These are phyloP conservation scores for Thamnaconus septentrionalis DNA, from an alignment of 2,113 vertebrate species.

Conservation along the genomic window DNA sequence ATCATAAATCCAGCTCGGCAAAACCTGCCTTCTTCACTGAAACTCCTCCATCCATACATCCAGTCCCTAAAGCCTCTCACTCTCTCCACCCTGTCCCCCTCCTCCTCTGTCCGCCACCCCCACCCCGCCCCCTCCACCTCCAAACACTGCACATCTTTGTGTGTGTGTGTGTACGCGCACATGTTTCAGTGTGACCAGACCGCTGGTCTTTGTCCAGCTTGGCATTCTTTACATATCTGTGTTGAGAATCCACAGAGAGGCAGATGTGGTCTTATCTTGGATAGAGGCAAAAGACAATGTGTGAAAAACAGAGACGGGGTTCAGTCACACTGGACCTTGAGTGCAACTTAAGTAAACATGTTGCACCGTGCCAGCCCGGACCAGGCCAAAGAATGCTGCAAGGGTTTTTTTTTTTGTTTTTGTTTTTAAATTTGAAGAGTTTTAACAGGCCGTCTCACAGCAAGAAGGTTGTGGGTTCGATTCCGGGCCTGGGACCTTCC, in stretches of 20 bases:
- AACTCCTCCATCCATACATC: background rate
- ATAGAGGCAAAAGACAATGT: no score
- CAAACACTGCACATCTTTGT: constrained; percentile 71
- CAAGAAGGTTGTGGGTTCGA: no score
- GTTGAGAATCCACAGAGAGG: constrained; percentile 23
- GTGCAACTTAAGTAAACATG: no score
- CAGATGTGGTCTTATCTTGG: background rate
- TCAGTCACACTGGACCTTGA: no score
- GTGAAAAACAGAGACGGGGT: no score
- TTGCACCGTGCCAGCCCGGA: no score
- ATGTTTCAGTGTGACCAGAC: constrained; percentile 42
- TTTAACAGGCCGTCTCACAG: no score
- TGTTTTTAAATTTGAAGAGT: no score
- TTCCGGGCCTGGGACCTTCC: no score
- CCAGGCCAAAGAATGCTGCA: no score
- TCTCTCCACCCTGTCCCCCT: background rate
- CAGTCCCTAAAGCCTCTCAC: background rate
- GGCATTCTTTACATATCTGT: constrained; percentile 73
- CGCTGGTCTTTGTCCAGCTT: constrained; percentile 65
- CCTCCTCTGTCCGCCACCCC: constrained; percentile 10
- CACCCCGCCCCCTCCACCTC: constrained; percentile 11
- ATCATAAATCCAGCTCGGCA: background rate
- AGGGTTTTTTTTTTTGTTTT: no score
- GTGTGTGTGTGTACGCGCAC: constrained; percentile 1
- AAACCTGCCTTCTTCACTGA: no score